Evolutionary conservation across 2,888 invertebrate genomes (phyloP).

Genomic region (Xestobium rufovillosum): DNA sequence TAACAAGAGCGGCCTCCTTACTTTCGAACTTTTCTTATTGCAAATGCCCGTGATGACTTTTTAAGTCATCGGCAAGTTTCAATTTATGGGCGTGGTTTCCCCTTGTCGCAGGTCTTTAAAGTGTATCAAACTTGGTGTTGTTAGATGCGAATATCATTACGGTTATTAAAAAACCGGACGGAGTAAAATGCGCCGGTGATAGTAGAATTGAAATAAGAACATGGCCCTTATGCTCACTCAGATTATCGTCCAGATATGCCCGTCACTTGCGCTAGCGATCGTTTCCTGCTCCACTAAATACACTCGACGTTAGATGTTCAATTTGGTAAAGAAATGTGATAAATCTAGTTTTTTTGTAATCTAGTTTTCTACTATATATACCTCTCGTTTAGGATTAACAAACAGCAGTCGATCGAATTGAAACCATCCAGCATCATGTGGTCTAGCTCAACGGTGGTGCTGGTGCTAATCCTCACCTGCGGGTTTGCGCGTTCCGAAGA

Average conservation of each 20-base stretch:
- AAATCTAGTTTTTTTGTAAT: conserved; percentile 20
- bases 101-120: conserved; percentile 6
- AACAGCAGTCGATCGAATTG: conserved; percentile 23
- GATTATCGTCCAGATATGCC: conserved; percentile 29
- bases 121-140: conserved; percentile 1
- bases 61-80: conserved; percentile 21
- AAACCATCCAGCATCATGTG: conserved; percentile 16
- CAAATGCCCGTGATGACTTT: conserved; percentile 22
- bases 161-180: conserved; percentile 21
- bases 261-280: conserved; percentile 37
- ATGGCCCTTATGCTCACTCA: conserved; percentile 24
- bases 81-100: conserved; percentile 14
- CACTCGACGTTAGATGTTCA: conserved; percentile 28
- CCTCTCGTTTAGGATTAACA: conserved; percentile 20
- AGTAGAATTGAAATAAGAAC: conserved; percentile 3
- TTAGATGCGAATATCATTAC: conserved; percentile 18
- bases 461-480: conserved; percentile 13
- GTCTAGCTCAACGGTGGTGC: conserved; percentile 9
- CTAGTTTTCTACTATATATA: conserved; percentile 28
- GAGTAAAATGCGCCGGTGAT: neutral
- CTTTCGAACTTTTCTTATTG: conserved; percentile 35
- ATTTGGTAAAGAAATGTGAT: conserved; percentile 25
- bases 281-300: conserved; percentile 45
- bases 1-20: too few species aligned
- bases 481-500: neutral